These are phyloP conservation scores for Cassiopea andromeda DNA, from an alignment of 30 jellyfish, hydroid and myxozoan genomes.

Conservation along the genomic window DNA sequence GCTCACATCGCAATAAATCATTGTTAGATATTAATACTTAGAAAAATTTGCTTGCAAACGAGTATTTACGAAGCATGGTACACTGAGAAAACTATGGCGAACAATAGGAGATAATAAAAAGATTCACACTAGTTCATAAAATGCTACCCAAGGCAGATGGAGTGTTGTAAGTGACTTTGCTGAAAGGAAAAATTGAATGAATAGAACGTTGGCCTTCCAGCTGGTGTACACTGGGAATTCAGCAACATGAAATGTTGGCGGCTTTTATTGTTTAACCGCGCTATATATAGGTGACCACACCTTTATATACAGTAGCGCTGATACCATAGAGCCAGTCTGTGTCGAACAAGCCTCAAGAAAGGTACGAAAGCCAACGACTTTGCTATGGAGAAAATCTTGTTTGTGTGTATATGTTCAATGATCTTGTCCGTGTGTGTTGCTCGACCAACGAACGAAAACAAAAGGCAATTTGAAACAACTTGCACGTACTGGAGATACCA, in stretches of 20 bases:
- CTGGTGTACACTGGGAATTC: background rate
- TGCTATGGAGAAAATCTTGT: slow-evolving; percentile 6
- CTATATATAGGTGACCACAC: background rate
- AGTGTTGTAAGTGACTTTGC: background rate
- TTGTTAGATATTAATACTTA: too few relatives aligned
- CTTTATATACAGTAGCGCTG: background rate
- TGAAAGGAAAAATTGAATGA: slow-evolving; percentile 9
- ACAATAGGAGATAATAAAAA: background rate
- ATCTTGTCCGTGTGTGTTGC: slow-evolving; percentile 15
- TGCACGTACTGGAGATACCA: slow-evolving; percentile 56
- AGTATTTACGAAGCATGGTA: too few relatives aligned
- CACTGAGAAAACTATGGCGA: too few relatives aligned
- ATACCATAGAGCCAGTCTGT: background rate
- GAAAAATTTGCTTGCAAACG: too few relatives aligned
- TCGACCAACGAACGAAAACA: slow-evolving; percentile 20
- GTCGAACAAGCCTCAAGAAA: background rate
- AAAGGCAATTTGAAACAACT: slow-evolving; percentile 30
- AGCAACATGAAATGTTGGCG: background rate
- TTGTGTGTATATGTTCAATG: slow-evolving; percentile 8
- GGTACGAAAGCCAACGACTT: background rate
- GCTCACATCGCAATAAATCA: too few relatives aligned
- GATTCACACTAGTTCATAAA: background rate
- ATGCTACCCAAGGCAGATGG: slow-evolving; percentile 15
- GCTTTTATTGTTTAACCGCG: background rate
- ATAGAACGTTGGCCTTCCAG: background rate